phyloP scores from a whole-genome alignment of 1,140 invertebrate species.

The Neomicropteryx cornuta region DNA sequence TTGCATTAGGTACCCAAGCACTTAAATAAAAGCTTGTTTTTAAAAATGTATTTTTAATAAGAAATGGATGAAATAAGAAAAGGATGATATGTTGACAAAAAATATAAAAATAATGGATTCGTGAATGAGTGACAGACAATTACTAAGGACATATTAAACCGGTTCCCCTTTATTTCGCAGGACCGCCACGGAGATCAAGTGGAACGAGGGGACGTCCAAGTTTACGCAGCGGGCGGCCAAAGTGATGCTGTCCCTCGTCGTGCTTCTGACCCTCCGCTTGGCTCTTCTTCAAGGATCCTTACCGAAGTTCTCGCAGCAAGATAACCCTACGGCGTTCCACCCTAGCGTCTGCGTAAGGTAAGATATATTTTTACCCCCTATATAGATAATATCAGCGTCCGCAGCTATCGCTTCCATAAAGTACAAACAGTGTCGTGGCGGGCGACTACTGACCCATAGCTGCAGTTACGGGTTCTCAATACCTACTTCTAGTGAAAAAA shows the following conservation, averaged over 20 bases:
- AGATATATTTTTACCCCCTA: slow-evolving; percentile 19
- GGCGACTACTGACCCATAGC: too few species aligned
- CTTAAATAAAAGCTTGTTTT: too few species aligned
- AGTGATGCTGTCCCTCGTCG: slow-evolving; percentile 43
- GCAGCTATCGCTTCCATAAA: too few species aligned
- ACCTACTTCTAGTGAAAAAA: too few species aligned
- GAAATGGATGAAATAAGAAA: too few species aligned
- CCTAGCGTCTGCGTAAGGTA: slow-evolving; percentile 58
- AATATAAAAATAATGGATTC: too few species aligned
- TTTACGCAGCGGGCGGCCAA: slow-evolving; percentile 49
- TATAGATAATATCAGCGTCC: neutral
- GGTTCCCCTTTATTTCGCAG: slow-evolving; percentile 27
- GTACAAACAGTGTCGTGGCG: too few species aligned
- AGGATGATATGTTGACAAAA: too few species aligned
- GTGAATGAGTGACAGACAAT: too few species aligned
- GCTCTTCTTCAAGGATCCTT: slow-evolving; percentile 63
- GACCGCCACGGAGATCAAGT: slow-evolving; percentile 43
- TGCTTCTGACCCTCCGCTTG: slow-evolving; percentile 57
- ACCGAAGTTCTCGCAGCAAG: slow-evolving; percentile 70
- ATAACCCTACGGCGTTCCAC: slow-evolving; percentile 78
- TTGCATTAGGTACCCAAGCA: too few species aligned
- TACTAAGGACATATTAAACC: neutral
- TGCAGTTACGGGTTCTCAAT: too few species aligned
- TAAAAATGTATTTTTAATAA: too few species aligned
- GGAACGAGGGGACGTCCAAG: slow-evolving; percentile 45